These are phyloP conservation scores for Achroia grisella DNA, from an alignment of 1,140 invertebrate species.

Conservation along the genomic window DNA sequence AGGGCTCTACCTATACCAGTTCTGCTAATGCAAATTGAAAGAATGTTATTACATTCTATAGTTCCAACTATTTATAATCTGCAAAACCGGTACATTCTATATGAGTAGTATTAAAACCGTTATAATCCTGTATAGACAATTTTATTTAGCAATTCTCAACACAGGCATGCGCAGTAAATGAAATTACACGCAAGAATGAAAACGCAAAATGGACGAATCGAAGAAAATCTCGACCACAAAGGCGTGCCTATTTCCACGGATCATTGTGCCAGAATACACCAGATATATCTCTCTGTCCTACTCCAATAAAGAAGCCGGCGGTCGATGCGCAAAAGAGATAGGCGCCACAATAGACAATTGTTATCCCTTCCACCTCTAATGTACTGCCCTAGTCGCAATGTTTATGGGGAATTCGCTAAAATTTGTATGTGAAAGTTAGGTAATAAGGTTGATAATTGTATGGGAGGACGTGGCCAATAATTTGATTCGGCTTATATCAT, in stretches of 20 bases:
- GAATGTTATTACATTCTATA: too few relatives aligned
- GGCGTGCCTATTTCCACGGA: slow-evolving; percentile 60
- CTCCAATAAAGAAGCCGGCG: slow-evolving; percentile 37
- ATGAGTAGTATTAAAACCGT: too few relatives aligned
- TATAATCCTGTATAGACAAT: not conserved
- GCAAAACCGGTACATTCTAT: too few relatives aligned
- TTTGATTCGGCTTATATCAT: slow-evolving; percentile 62
- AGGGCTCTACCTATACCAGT: too few relatives aligned
- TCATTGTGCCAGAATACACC: slow-evolving; percentile 51
- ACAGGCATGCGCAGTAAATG: slow-evolving; percentile 45
- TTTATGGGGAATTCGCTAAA: slow-evolving; percentile 17
- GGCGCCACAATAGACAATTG: slow-evolving; percentile 69
- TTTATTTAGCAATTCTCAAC: not conserved
- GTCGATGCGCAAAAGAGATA: slow-evolving; percentile 65
- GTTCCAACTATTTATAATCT: too few relatives aligned
- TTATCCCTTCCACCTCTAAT: slow-evolving; percentile 51
- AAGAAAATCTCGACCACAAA: slow-evolving; percentile 59
- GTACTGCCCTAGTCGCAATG: slow-evolving; percentile 44
- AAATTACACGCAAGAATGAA: slow-evolving; percentile 18
- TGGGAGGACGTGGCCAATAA: slow-evolving; percentile 48
- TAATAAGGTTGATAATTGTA: slow-evolving; percentile 9
- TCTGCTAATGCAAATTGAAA: too few relatives aligned
- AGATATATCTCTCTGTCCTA: slow-evolving; percentile 21
- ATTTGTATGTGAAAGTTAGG: not conserved
- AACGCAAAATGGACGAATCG: slow-evolving; percentile 36